Percentiles rank a stretch among this genome's conserved stretches.
Conservation (phyloP, 2,113 vertebrate genomes). For the Ardeotis arabs region DNA sequence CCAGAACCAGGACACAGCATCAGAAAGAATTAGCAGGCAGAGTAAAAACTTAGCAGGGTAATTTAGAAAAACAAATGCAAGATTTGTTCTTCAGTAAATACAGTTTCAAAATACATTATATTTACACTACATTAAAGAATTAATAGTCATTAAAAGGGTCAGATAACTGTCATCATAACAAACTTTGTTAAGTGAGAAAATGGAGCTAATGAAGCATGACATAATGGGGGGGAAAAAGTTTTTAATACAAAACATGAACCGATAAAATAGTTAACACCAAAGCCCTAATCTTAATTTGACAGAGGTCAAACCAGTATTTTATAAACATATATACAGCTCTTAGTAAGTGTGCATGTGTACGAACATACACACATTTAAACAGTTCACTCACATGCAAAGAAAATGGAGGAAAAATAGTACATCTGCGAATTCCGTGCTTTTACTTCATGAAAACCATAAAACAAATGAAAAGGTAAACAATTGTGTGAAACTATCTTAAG, state of each 20-base stretch:
- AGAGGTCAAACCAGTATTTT: not conserved
- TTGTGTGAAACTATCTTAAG: not conserved
- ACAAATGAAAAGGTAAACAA: not conserved
- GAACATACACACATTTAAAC: not conserved
- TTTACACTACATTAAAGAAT: not conserved
- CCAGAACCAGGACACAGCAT: not conserved
- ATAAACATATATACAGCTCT: not conserved
- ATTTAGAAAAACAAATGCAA: not conserved
- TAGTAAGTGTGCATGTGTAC: rapidly evolving
- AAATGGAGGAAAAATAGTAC: not conserved
- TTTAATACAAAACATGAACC: not conserved
- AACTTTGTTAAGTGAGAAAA: not conserved
- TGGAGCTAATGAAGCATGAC: not conserved
- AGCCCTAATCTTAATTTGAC: not conserved
- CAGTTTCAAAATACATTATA: not conserved
- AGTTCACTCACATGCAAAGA: rapidly evolving
- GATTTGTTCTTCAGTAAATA: not conserved
- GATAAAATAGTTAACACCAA: not conserved
- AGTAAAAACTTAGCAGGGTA: not conserved
- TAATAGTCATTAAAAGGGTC: not conserved
- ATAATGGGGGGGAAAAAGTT: not conserved
- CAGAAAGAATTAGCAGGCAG: not conserved
- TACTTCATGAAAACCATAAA: not conserved
- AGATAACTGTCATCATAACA: not conserved
- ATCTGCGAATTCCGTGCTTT: not conserved